These are phyloP conservation scores for Rhopilema esculentum DNA, from an alignment of 30 jellyfish, hydroid and myxozoan genomes.

Conservation along the genomic window DNA sequence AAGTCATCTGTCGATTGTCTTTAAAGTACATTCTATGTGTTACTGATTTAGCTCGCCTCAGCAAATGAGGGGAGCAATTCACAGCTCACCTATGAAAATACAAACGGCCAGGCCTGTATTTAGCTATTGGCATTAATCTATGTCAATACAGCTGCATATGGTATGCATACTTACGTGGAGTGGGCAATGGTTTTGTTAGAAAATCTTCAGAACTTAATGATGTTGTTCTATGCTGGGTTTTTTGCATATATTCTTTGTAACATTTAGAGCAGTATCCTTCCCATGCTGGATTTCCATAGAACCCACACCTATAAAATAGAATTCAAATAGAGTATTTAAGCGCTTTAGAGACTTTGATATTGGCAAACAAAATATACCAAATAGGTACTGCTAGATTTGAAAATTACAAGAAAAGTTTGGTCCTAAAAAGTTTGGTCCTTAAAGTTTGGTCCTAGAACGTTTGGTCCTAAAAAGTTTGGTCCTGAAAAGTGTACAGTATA, in stretches of 20 bases:
- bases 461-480: too few relatives aligned
- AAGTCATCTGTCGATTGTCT: too few relatives aligned
- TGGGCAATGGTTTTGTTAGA: constrained; percentile 75
- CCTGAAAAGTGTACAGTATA: too few relatives aligned
- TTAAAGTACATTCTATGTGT: too few relatives aligned
- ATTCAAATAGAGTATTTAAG: background rate
- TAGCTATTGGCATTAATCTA: too few relatives aligned
- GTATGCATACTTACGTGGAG: constrained; percentile 57
- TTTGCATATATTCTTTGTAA: constrained; percentile 76
- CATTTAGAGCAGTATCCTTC: constrained; percentile 98
- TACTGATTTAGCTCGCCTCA: too few relatives aligned
- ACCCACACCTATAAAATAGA: constrained; percentile 82
- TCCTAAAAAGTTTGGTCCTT: background rate
- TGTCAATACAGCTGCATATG: background rate
- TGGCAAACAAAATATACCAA: too few relatives aligned
- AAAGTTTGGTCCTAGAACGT: too few relatives aligned
- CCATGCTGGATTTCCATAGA: constrained; percentile 97
- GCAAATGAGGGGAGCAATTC: too few relatives aligned
- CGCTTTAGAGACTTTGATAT: background rate
- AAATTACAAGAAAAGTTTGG: background rate
- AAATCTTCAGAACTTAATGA: constrained; percentile 86
- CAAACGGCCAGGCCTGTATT: too few relatives aligned
- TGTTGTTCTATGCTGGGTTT: constrained; percentile 58
- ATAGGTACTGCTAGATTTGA: background rate
- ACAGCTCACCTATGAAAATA: too few relatives aligned